Conservation (phyloP, 2,888 invertebrate species). For the Celastrina argiolus region DNA sequence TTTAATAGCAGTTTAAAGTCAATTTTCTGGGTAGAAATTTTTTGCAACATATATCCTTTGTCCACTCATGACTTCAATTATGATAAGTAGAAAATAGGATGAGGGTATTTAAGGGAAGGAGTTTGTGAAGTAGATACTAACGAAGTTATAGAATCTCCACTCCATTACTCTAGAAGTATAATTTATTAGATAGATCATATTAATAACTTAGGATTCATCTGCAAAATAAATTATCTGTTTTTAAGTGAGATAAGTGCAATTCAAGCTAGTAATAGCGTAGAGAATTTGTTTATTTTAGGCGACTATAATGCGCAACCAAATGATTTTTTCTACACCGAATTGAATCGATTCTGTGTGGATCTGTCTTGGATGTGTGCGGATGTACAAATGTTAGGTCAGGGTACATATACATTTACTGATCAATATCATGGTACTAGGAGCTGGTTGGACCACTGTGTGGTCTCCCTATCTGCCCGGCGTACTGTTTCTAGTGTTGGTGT, state of each 20-base stretch:
- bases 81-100: too few species aligned
- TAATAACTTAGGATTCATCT: too few species aligned
- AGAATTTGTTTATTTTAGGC: neutral
- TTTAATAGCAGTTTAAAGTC: too few species aligned
- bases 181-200: too few species aligned
- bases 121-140: too few species aligned
- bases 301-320: neutral
- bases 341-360: neutral
- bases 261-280: neutral
- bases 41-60: too few species aligned
- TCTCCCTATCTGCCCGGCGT: neutral
- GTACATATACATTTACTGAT: neutral
- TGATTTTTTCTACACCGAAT: neutral
- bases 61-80: too few species aligned
- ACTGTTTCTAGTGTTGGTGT: neutral
- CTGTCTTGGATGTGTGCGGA: neutral
- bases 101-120: too few species aligned
- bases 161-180: too few species aligned
- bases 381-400: neutral
- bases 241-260: constrained; percentile 23
- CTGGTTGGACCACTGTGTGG: neutral
- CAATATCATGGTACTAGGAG: neutral
- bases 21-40: too few species aligned
- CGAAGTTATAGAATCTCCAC: too few species aligned
- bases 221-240: too few species aligned